These are phyloP conservation scores for Peromyscus nudipes DNA, from an alignment of 2,797 vertebrate species.

Conservation along the genomic window DNA sequence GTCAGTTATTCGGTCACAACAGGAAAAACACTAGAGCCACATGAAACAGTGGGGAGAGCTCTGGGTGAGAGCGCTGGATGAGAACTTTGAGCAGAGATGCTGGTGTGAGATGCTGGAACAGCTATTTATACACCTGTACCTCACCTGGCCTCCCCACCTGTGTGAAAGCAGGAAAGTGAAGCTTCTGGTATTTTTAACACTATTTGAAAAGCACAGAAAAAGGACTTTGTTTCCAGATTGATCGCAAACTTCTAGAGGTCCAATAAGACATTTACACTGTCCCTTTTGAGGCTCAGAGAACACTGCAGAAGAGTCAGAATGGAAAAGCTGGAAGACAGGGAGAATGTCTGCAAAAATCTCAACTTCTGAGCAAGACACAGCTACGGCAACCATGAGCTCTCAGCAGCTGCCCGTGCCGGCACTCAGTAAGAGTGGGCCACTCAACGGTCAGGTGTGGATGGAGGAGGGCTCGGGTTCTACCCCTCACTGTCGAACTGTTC, in stretches of 20 bases:
- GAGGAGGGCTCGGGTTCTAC: background rate
- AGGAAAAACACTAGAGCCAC: background rate
- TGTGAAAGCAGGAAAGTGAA: background rate
- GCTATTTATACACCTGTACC: background rate
- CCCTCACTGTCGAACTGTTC: background rate
- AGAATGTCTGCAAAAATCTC: background rate
- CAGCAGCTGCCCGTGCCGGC: background rate
- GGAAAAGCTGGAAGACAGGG: background rate
- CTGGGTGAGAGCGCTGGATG: too few species aligned
- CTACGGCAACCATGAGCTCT: background rate
- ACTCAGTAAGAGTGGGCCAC: background rate
- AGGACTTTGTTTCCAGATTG: conserved; percentile 7
- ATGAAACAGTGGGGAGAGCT: background rate
- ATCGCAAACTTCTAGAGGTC: background rate
- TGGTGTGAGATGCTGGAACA: background rate
- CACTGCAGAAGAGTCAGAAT: background rate
- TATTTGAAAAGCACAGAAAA: conserved; percentile 7
- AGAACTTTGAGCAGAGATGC: background rate
- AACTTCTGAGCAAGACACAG: background rate
- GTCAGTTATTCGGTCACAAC: background rate
- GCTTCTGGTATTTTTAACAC: background rate
- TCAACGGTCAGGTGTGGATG: background rate
- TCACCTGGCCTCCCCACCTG: background rate
- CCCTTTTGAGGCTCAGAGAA: background rate
- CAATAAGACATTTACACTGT: background rate